Evolutionary conservation across 2,113 vertebrate species (phyloP), one percentile per base, ranked within the genome.

Genomic region (Zingel zingel): DNA sequence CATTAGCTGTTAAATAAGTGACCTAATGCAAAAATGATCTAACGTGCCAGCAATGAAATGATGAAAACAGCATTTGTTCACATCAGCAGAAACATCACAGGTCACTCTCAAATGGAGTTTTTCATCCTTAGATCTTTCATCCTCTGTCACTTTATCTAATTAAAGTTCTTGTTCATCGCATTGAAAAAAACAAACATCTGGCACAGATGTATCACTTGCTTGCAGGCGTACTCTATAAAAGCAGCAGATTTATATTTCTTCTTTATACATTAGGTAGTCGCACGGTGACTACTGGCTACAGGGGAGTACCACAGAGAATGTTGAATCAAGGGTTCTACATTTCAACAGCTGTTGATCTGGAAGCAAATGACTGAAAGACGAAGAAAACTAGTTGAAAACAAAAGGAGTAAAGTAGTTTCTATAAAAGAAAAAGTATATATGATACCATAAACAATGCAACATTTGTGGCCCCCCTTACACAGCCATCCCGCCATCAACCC

Each of bases 1-100:
- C 79, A 86, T 91, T 83, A 91, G 79, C 45, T 69, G 33, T 62
- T 63, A 39, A 83, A 74, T 84, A 57, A 84, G 79, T 79, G 56
- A 64, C 79, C 56, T 1, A 21, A 62, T 6, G 16, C 48, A 25
- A 54, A 65, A 71, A 79, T 45, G 27, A 80, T 83, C 66, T n/a
- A 16, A 79, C 50, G 19, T 78, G 72, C 13, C 50, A 14, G 30
- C 66, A 25, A 36, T 11, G 51, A 73, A 81, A 72, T 61, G 15
- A 69, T 76, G 36, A 88, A 79, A 54, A 61, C 54, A 66, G 16
- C 45, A 62, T 73, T 83, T 77, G 36, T 79, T 74, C 39, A 72
- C 66, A 51, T 69, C 19, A 65, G 65, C 50, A 63, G 30, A 76
- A 76, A 45, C 64, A 76, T 70, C 68, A 48, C 19, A 45, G 47